Percentiles rank a stretch among this genome's conserved stretches.
Evolutionary conservation across 2,888 invertebrate species (phyloP).

Genomic region (Elgonia sp.): DNA sequence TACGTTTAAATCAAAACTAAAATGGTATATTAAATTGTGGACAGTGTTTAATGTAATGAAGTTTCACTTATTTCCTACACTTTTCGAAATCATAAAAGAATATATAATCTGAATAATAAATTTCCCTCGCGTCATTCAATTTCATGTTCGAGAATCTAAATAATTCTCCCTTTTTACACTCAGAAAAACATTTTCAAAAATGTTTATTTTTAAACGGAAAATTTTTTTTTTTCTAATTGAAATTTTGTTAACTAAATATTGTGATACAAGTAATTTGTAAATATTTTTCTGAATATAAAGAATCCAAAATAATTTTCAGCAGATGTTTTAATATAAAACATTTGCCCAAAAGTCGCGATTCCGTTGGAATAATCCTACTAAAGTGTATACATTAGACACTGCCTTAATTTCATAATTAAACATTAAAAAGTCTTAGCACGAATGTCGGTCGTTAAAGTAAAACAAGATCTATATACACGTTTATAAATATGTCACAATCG

Average conservation of each 20-base stretch:
- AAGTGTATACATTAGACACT: conserved; percentile 66
- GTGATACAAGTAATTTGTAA: too few relatives aligned
- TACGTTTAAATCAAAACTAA: conserved; percentile 39
- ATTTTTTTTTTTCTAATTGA: too few relatives aligned
- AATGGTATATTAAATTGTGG: conserved; percentile 34
- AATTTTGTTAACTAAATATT: too few relatives aligned
- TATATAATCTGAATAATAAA: conserved; percentile 50
- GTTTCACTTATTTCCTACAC: background rate
- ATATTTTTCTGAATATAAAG: background rate
- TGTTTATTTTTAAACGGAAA: too few relatives aligned
- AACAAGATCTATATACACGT: conserved; percentile 78
- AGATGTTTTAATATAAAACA: conserved; percentile 71
- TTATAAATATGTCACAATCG: conserved; percentile 79
- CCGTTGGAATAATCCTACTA: conserved; percentile 42
- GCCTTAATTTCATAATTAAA: conserved; percentile 48
- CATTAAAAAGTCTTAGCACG: conserved; percentile 59
- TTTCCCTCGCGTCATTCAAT: background rate
- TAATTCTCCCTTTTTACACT: too few relatives aligned
- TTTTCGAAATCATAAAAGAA: conserved; percentile 33
- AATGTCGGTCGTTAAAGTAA: conserved; percentile 75
- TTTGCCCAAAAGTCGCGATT: conserved; percentile 38
- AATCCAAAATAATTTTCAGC: conserved; percentile 24
- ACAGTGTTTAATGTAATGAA: conserved; percentile 62
- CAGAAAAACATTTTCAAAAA: too few relatives aligned
- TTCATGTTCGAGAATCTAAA: too few relatives aligned